Evolutionary conservation across 2,888 invertebrate genomes (phyloP).

Genomic region (Argyresthia goedartella): DNA sequence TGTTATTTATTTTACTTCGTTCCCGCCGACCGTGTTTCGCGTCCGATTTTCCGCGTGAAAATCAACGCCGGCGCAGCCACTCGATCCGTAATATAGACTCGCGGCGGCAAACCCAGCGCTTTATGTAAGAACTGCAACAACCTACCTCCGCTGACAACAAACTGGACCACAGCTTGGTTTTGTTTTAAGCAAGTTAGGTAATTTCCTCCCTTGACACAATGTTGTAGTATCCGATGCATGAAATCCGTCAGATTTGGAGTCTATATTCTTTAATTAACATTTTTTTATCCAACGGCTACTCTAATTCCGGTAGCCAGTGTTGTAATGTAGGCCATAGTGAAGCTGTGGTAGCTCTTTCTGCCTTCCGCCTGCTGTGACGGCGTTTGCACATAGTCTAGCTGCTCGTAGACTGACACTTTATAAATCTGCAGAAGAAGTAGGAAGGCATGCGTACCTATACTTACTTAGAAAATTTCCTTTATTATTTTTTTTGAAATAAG

Average conservation of each 20-base stretch:
- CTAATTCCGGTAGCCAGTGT: too few species aligned
- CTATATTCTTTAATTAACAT: not conserved
- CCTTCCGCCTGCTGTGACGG: too few species aligned
- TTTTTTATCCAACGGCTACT: not conserved
- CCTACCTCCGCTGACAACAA: constrained; percentile 32
- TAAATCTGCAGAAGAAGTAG: too few species aligned
- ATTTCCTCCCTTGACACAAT: constrained; percentile 32
- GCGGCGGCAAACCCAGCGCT: constrained; percentile 29
- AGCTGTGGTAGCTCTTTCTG: too few species aligned
- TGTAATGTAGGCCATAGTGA: too few species aligned
- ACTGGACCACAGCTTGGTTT: constrained; percentile 28
- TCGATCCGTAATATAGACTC: constrained; percentile 19
- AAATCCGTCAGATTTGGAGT: constrained; percentile 18
- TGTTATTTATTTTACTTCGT: not conserved
- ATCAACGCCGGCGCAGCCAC: not conserved
- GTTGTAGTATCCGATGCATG: constrained; percentile 32
- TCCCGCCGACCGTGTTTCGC: not conserved
- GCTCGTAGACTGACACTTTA: too few species aligned
- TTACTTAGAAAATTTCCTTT: too few species aligned
- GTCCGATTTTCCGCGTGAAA: not conserved
- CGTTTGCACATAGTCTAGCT: too few species aligned
- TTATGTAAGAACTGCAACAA: constrained; percentile 48
- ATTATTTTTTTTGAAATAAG: too few species aligned
- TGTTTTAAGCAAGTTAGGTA: constrained; percentile 54
- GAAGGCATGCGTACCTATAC: too few species aligned